phyloP scores from a whole-genome alignment of 2,797 vertebrate genomes.

The Peromyscus eremicus region DNA sequence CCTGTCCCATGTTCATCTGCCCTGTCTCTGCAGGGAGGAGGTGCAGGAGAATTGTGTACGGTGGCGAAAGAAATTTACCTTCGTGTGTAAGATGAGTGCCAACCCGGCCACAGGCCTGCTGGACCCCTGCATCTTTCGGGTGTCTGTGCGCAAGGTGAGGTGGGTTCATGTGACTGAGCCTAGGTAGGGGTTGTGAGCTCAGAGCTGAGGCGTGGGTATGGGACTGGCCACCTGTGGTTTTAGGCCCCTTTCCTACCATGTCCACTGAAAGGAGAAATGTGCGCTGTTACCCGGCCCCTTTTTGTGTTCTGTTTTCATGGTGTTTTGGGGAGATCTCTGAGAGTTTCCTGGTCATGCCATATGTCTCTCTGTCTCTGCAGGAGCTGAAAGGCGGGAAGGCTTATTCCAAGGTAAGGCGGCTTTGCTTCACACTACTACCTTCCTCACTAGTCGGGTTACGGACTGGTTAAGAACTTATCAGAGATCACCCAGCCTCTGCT shows the following conservation, averaged over 20 bases:
- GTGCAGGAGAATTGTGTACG: constrained; percentile 97
- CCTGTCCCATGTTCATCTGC: neutral
- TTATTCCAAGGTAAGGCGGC: constrained; percentile 95
- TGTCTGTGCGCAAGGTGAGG: constrained; percentile 97
- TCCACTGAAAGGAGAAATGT: neutral
- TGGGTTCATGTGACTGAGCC: neutral
- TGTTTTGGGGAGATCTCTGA: constrained; percentile 17
- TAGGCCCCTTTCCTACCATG: neutral
- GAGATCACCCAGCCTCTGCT: neutral
- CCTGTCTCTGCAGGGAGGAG: constrained; percentile 91
- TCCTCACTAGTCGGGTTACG: neutral
- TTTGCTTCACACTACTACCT: neutral
- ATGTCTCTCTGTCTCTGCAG: constrained; percentile 90
- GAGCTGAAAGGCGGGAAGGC: constrained; percentile 99
- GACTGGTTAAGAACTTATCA: neutral
- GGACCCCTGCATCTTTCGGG: constrained; percentile 95
- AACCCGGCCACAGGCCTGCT: constrained; percentile 94
- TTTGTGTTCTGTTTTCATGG: neutral
- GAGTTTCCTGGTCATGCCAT: constrained; percentile 61
- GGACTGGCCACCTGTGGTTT: neutral
- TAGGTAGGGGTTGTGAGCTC: neutral
- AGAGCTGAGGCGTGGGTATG: fast-evolving
- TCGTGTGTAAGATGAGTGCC: constrained; percentile 97
- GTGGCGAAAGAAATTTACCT: constrained; percentile 96
- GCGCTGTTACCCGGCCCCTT: neutral